Evolutionary conservation across 2,113 vertebrate species (phyloP).

Genomic region (Oenanthe oenanthe): DNA sequence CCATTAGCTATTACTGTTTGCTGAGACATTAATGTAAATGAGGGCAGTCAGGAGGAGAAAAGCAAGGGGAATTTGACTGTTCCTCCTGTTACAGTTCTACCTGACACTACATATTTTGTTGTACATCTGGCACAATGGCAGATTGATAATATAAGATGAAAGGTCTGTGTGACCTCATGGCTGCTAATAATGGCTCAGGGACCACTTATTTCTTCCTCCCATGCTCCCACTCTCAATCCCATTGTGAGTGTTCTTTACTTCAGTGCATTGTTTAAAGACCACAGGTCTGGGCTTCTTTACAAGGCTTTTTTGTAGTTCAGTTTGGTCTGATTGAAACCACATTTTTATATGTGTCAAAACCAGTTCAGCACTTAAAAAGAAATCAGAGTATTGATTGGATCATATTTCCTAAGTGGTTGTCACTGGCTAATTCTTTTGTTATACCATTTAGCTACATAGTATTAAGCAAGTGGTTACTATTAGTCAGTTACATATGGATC

Average conservation of each 20-base stretch:
- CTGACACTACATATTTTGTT: conserved; percentile 33
- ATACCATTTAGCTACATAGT: conserved; percentile 68
- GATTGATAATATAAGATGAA: conserved; percentile 49
- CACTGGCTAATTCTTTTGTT: conserved; percentile 76
- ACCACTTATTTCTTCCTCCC: neutral
- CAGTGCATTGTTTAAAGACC: conserved; percentile 49
- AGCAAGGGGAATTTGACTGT: neutral
- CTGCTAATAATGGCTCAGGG: conserved; percentile 15
- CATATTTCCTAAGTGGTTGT: conserved; percentile 79
- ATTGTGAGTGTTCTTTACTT: conserved; percentile 31
- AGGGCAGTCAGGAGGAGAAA: conserved; percentile 29
- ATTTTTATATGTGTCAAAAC: conserved; percentile 79
- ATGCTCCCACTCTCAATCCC: neutral
- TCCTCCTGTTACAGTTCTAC: conserved; percentile 16
- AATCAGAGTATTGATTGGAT: conserved; percentile 77
- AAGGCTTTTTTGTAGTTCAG: conserved; percentile 50
- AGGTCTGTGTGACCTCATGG: conserved; percentile 52
- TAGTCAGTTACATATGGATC: conserved; percentile 73
- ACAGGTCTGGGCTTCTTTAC: conserved; percentile 62
- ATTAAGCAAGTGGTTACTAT: conserved; percentile 74
- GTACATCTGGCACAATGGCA: neutral
- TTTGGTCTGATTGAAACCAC: conserved; percentile 77
- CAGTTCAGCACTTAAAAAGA: conserved; percentile 76
- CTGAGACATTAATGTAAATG: conserved; percentile 28
- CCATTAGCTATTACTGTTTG: conserved; percentile 39